Evolutionary conservation across 2,797 vertebrate genomes (phyloP), one percentile per base, ranked within the genome.

Genomic region (Intellagama lesueurii): DNA sequence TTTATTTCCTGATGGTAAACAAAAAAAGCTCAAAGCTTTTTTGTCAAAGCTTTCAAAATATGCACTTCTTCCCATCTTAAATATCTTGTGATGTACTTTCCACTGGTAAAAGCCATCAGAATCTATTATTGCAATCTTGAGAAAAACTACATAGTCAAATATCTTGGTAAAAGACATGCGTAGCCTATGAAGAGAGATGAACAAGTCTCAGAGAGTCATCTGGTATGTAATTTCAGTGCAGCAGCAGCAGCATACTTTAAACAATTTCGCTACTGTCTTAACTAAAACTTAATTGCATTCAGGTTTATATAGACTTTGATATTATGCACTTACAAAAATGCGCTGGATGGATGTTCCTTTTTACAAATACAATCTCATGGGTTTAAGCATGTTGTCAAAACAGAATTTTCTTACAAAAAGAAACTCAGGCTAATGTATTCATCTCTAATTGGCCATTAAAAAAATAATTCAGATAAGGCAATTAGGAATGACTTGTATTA

Each of bases 221-320:
- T 56, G 52, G 49, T 12, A 52, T 44, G 84, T 85, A 44, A 84
- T 52, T 52, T 68, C 30, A 52, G 26, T 77, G 44, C 56, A 88
- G 79, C 70, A 93, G 40, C 4, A 85, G 1, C 1, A 76, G 16
- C 19, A 89, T 86, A 87, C 86, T 68, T 22, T 91, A 28, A 83
- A 86, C 19, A 83, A 1, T 75, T 86, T 69, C 69, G 73, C 32
- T 89, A 85, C 22, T 89, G 5, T 76, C 35, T 11, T 30, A n/a
- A 44, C 77, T 86, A 73, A 47, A 84, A 72, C 11, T 32, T 19
- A 73, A 84, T 35, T 12, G 72, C 52, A 30, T 85, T 28, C 32
- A 64, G 4, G 40, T 76, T 44, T 76, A 52, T n/a, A 64, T 64
- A 60, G 14, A 17, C 35, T 69, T 69, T 44, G 5, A 56, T 60